Evolutionary conservation across 2,888 invertebrate genomes (phyloP), one percentile per base, ranked within the genome.

Genomic region (Horisme vitalbata): DNA sequence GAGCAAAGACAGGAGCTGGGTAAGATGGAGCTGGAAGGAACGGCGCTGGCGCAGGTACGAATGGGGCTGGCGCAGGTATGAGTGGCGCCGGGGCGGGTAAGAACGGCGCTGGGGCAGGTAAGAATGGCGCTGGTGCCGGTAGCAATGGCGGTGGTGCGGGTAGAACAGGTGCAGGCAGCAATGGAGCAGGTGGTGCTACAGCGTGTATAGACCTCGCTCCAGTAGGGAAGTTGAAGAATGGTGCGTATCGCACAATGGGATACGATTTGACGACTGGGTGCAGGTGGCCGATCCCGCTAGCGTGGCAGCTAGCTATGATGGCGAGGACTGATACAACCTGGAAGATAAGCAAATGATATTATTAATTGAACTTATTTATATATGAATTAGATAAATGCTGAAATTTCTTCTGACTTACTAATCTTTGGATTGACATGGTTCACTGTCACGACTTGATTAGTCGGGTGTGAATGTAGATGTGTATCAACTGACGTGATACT

Each of bases 151-250:
- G 57, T 7, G 71, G 66, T 0, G 57, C 63, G 0, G 65, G 58
- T 2, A 57, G n/a, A n/a, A 18, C 59, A 0, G 65, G 63, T 8
- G 65, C 53, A 34, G 59, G 47, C 8, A 45, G 14, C 6, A 45
- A 15, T 15, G 48, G 56, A 2, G 68, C 44, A 3, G 72, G 66
- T 2, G 81, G 78, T 8, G 86, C 86, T 21, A 85, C 73, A 28
- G 88, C 83, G 54, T 82, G 88, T 57, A 86, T 81, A 6, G 88
- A 84, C 52, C 86, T 71, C 31, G 79, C 80, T 37, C 72, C 75
- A 43, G 73, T 75, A 8, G 89, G 88, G 24, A 89, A 88, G 57
- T 79, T 89, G 68, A 86, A 89, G 68, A 82, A 89, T 4, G 89
- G 89, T 31, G 89, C 85, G 60, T 89, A 87, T 52, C 88, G 75